Conservation (phyloP, 2,888 invertebrate species). For the Agrotis exclamationis region DNA sequence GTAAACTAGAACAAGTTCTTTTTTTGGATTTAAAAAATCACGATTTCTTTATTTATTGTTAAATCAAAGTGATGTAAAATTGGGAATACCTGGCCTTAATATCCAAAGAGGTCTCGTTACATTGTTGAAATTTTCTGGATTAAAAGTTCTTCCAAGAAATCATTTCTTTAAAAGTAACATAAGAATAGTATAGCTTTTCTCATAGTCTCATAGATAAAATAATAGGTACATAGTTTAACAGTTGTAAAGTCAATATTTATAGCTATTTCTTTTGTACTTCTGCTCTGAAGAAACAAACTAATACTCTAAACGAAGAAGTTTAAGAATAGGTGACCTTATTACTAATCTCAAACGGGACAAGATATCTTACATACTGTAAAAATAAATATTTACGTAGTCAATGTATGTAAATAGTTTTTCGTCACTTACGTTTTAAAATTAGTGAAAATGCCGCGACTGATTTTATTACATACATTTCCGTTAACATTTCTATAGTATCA, state of each 20-base stretch:
- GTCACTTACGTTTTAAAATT: conserved; percentile 9
- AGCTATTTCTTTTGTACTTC: not conserved
- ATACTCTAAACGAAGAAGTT: not conserved
- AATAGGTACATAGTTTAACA: not conserved
- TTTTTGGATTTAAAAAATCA: too few relatives aligned
- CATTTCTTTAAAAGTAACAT: not conserved
- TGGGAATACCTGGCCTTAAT: too few relatives aligned
- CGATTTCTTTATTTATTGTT: too few relatives aligned
- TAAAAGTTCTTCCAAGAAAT: not conserved
- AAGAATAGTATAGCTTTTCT: too few relatives aligned
- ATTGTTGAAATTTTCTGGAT: conserved; percentile 13
- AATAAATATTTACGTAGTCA: conserved; percentile 33
- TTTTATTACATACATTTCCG: conserved; percentile 7
- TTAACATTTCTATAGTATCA: not conserved
- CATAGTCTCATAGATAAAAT: too few relatives aligned
- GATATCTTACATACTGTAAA: conserved; percentile 27
- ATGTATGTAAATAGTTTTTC: conserved; percentile 27
- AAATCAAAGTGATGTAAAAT: too few relatives aligned
- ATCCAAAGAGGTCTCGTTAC: conserved; percentile 5
- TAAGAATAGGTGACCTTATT: conserved; percentile 29
- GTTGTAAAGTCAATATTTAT: not conserved
- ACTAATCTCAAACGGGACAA: conserved; percentile 14
- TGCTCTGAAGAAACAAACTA: not conserved
- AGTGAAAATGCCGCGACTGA: not conserved
- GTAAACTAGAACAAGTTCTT: too few relatives aligned